phyloP scores from a whole-genome alignment of 2,888 invertebrate species.

The Sthenelais limicola region DNA sequence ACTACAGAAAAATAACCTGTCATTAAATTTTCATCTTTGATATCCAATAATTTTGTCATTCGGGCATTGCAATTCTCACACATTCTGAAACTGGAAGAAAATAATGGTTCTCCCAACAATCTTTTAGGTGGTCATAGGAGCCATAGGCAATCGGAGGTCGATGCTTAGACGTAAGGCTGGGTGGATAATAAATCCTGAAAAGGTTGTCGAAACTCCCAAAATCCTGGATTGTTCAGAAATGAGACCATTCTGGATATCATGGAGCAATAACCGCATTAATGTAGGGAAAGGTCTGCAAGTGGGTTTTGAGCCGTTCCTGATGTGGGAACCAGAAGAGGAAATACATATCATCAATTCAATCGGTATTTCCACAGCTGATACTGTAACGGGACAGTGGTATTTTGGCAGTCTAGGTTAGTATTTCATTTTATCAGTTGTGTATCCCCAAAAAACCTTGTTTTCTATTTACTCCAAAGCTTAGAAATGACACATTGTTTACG shows the following conservation, averaged over 20 bases:
- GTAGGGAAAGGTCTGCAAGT: neutral
- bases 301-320: slow-evolving; percentile 8
- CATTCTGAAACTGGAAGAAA: neutral
- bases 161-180: neutral
- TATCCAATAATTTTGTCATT: neutral
- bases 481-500: too few species aligned
- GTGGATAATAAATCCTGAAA: neutral
- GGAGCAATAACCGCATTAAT: neutral
- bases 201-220: neutral
- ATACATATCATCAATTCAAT: slow-evolving; percentile 12
- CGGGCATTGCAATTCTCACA: neutral
- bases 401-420: slow-evolving; percentile 18
- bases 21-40: neutral
- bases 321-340: neutral
- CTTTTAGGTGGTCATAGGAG: neutral
- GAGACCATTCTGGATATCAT: slow-evolving; percentile 26
- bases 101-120: neutral
- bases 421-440: neutral
- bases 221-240: neutral
- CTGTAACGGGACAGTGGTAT: neutral
- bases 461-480: too few species aligned
- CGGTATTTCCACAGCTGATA: neutral
- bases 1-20: neutral
- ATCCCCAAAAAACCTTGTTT: neutral
- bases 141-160: neutral